Conservation (phyloP, 2,888 invertebrate genomes). For the Phoenoteleia sp. region DNA sequence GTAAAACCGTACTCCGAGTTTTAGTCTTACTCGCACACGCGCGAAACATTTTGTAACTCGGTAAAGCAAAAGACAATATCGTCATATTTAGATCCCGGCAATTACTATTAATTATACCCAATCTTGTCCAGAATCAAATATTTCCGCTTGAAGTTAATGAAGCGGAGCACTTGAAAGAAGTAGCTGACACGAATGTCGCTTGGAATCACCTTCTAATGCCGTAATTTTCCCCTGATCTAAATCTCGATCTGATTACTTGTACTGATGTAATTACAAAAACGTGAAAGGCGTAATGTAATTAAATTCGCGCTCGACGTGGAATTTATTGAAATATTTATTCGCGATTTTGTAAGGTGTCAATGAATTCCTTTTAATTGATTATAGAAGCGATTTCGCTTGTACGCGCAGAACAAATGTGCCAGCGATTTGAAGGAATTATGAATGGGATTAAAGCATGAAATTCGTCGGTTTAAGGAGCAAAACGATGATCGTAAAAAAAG, state of each 20-base stretch:
- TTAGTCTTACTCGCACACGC: too few species aligned
- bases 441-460: conserved; percentile 14
- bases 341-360: conserved; percentile 19
- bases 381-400: not conserved
- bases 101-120: conserved; percentile 48
- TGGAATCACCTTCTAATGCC: conserved; percentile 50
- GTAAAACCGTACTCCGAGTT: too few species aligned
- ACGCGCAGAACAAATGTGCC: not conserved
- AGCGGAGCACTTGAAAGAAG: conserved; percentile 54
- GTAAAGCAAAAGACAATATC: too few species aligned
- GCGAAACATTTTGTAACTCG: too few species aligned
- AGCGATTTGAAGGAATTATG: not conserved
- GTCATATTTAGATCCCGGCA: conserved; percentile 44
- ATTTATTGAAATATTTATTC: conserved; percentile 36
- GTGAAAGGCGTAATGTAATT: conserved; percentile 50
- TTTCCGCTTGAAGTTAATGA: conserved; percentile 51
- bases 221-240: conserved; percentile 56
- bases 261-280: conserved; percentile 59
- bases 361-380: not conserved
- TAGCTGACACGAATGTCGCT: conserved; percentile 46
- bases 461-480: conserved; percentile 1
- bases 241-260: conserved; percentile 60
- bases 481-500: not conserved
- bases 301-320: not conserved
- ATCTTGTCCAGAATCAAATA: conserved; percentile 58